Evolutionary conservation across 2,797 vertebrate genomes (phyloP), one percentile per base, ranked within the genome.

Genomic region (Thunnus albacares): DNA sequence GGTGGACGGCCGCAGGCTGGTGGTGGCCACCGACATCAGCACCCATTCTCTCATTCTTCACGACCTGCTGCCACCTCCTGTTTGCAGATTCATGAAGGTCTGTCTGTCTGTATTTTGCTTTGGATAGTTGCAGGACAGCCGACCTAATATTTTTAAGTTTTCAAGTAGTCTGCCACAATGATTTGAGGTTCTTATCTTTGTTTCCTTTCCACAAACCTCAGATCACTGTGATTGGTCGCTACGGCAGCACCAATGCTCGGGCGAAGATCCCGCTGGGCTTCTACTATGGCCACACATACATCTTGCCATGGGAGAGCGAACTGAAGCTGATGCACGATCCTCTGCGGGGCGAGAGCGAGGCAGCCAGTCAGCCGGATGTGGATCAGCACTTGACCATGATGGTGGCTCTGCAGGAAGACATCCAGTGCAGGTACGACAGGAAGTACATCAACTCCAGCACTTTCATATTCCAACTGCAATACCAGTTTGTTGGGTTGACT

Each of bases 31-130:
- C 0, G 98, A 99, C 90, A 99, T 99, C 89, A 99, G 98, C 93
- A 99, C 98, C 5, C 98, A 99, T 92, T 99, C 98, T 0, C 96
- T 99, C 45, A 99, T 99, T 90, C 95, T 99, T 68, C 98, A 99
- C 59, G 98, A 99, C 92, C 94, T 99, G 89, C 94, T 99, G 84
- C 98, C 98, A 0, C 97, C 98, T 4, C 98, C 98, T 1, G 98
- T 99, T 84, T 99, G 98, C 96, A 96, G 98, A 78, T 99, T 99
- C 92, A 99, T 99, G 98, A 99, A 99, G 98, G 98, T 99, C 93
- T 41, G 93, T 62, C 4, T 64, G 76, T 8, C 79, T 47, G 77
- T 89, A 11, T n/a, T 15, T 51, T 7, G 6, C 53, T 68, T 47
- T 12, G n/a, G 47, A 14, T 55, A 33, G 24, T n/a, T 35, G 20